phyloP scores from a whole-genome alignment of 2,113 vertebrate species.

The Sinosuthora webbiana region DNA sequence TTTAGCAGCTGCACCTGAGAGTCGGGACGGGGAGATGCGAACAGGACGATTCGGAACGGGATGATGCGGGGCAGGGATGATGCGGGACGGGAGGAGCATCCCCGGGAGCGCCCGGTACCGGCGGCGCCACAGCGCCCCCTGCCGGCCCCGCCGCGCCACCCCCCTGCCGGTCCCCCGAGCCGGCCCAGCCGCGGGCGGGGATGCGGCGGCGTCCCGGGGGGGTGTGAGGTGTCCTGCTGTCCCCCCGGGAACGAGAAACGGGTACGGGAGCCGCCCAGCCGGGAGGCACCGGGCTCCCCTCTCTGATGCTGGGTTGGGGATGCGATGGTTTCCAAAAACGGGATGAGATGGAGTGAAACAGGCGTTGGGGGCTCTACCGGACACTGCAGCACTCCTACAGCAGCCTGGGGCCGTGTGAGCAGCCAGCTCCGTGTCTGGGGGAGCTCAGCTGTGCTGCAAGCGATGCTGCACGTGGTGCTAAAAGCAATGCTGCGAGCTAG shows the following conservation, averaged over 20 bases:
- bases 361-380: neutral
- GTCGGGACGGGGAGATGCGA: neutral
- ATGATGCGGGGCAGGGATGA: accelerated
- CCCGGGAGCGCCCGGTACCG: neutral
- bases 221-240: neutral
- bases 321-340: neutral
- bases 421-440: neutral
- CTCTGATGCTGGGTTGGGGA: neutral
- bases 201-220: neutral
- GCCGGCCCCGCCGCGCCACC: neutral
- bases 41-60: neutral
- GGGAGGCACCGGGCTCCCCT: neutral
- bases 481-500: neutral
- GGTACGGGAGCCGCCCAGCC: too few species aligned
- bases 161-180: neutral
- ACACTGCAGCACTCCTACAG: neutral
- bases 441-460: neutral
- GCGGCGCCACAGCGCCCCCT: constrained; percentile 26
- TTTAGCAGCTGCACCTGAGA: constrained; percentile 81
- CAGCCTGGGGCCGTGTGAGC: neutral
- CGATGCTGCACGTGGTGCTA: neutral
- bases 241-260: neutral
- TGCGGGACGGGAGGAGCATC: neutral
- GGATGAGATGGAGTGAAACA: neutral
- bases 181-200: neutral